Base-by-base conservation (phyloP, 2,797 vertebrate species). In the Halcyon smyrnensis region DNA sequence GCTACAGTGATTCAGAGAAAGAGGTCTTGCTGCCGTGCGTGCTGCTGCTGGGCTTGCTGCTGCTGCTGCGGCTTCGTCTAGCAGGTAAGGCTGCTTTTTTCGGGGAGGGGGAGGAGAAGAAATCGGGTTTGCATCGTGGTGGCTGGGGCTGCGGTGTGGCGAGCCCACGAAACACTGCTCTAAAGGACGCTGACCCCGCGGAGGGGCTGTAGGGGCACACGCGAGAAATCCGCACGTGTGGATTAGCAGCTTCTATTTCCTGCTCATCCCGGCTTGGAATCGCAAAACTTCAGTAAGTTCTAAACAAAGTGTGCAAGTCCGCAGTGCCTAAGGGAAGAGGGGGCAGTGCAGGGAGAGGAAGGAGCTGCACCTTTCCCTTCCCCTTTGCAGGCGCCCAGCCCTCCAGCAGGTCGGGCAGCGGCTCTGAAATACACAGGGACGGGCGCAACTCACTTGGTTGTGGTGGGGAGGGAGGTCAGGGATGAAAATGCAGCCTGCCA, bases 211-310 rank as follows among this genome's bases (percentile, higher is more conserved):
- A 2, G 11, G 19, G 51, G 20, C 69, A 9, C 63, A 5, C 3
- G 13, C 41, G 12, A 3, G n/a, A 1, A n/a, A n/a, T 2, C 41
- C 14, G 69, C 21, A 16, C 28, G 23, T 8, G 59, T 4, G 84
- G 48, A 18, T 70, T 0, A 3, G 87, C 82, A 43, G 81, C 43
- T 32, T 17, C 27, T 2, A 9, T 62, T 23, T 14, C 59, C 68
- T 9, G 43, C 84, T 43, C 71, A 83, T 89, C 95, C 91, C 88
- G 81, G 10, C 19, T 60, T 51, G 76, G 94, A 87, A 90, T 30
- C 9, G 65, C 82, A 9, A 95, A 98, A 98, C 97, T 98, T 98
- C 97, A 4, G 0, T 76, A 98, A 98, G 97, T 98, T 98, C 95
- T 77, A 3, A 92, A 94, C 74, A 95, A 96, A 97, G 97, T 96